A percentile compares a stretch with the other conserved stretches of the same genome.
phyloP scores from a whole-genome alignment of 2,888 invertebrate genomes.

The Lasioglossum villosulum region DNA sequence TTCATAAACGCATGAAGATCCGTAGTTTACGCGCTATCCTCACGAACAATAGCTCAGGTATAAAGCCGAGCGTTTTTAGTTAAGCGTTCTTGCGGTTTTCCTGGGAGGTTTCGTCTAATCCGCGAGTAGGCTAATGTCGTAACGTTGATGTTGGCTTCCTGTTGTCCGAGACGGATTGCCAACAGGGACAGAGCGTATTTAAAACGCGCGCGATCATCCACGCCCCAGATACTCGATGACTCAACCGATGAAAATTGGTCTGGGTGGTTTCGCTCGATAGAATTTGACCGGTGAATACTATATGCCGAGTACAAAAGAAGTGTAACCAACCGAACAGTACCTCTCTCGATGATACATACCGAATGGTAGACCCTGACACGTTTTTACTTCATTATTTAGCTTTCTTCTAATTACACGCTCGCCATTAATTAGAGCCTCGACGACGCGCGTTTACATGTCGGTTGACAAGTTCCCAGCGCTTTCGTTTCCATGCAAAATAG shows the following conservation, averaged over 20 bases:
- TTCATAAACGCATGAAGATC: no score
- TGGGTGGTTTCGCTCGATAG: not conserved
- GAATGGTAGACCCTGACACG: not conserved
- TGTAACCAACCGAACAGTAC: not conserved
- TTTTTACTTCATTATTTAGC: not conserved
- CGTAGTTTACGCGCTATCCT: not conserved
- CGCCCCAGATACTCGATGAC: constrained; percentile 30
- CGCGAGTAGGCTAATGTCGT: not conserved
- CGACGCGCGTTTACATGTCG: not conserved
- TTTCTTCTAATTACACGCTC: not conserved
- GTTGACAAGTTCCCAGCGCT: constrained; percentile 47
- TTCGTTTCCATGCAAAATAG: constrained; percentile 62
- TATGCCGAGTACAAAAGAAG: not conserved
- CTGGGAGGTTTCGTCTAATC: not conserved
- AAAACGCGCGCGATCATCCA: constrained; percentile 44
- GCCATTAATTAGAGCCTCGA: not conserved
- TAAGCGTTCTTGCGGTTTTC: not conserved
- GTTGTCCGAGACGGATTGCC: constrained; percentile 20
- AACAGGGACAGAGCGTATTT: constrained; percentile 35
- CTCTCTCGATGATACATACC: not conserved
- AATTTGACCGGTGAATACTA: constrained; percentile 4
- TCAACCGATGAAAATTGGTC: constrained; percentile 35
- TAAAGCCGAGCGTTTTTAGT: not conserved
- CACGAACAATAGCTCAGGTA: not conserved
- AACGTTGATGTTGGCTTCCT: constrained; percentile 10